phyloP scores from a whole-genome alignment of 1,140 invertebrate genomes.

The Drosophila lowei region DNA sequence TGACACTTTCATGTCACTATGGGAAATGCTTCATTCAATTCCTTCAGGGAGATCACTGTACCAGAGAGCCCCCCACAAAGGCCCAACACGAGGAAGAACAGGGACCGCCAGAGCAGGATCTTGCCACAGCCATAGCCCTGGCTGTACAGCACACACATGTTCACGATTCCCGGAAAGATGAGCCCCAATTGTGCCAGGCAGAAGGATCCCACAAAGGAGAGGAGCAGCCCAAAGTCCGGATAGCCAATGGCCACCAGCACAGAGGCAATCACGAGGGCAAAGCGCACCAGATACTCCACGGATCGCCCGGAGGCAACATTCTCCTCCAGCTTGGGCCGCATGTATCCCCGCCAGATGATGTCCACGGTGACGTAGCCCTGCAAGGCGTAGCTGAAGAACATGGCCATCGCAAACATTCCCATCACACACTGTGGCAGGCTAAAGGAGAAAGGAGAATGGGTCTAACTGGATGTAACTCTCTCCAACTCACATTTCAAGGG shows the following conservation, averaged over 20 bases:
- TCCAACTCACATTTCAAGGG: conserved; percentile 34
- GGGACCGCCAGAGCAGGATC: conserved; percentile 31
- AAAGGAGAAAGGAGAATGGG: no score
- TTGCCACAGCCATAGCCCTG: conserved; percentile 43
- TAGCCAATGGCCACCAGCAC: conserved; percentile 56
- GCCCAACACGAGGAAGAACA: conserved; percentile 40
- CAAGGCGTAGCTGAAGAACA: conserved; percentile 51
- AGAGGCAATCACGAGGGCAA: conserved; percentile 53
- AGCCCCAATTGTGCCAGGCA: conserved; percentile 58
- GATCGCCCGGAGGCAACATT: background rate
- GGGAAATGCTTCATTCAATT: conserved; percentile 4
- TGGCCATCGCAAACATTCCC: conserved; percentile 37
- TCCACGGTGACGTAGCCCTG: conserved; percentile 54
- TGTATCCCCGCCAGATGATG: conserved; percentile 47
- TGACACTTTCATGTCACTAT: background rate
- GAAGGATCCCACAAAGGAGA: conserved; percentile 58
- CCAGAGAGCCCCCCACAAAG: conserved; percentile 44
- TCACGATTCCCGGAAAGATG: conserved; percentile 54
- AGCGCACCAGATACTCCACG: conserved; percentile 42
- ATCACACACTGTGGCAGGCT: conserved; percentile 31
- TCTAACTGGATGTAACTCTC: no score
- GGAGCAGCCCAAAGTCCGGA: conserved; percentile 50
- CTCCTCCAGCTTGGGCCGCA: conserved; percentile 20
- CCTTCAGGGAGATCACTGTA: conserved; percentile 18
- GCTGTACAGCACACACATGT: conserved; percentile 46